These are phyloP conservation scores for Turritopsis rubra DNA, from an alignment of 30 jellyfish, hydroid and myxozoan genomes.

Conservation along the genomic window DNA sequence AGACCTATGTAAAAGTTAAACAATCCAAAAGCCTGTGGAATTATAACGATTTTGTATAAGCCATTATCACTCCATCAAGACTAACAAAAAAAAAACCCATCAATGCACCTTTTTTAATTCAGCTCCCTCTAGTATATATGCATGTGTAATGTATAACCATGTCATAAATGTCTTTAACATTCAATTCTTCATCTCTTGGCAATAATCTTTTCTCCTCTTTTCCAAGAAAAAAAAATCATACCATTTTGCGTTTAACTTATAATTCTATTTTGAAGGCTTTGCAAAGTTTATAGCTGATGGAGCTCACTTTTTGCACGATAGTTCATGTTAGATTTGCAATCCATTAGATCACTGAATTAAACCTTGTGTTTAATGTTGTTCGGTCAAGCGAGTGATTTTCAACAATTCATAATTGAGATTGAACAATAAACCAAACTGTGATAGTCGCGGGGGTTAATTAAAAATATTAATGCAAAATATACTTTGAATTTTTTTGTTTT, in stretches of 20 bases:
- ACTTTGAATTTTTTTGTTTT: neutral
- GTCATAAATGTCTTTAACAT: neutral
- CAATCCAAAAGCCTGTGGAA: too few relatives aligned
- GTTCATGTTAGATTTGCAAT: constrained; percentile 7
- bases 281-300: constrained; percentile 6
- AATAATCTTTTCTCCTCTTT: neutral
- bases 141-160: neutral
- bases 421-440: constrained; percentile 2
- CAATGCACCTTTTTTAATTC: constrained; percentile 1
- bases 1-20: too few relatives aligned
- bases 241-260: neutral
- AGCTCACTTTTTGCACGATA: constrained; percentile 15
- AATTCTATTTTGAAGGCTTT: neutral
- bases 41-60: neutral
- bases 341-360: constrained; percentile 12
- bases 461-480: neutral
- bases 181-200: neutral
- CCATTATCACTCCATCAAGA: neutral
- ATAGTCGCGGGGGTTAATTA: constrained; percentile 15
- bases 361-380: constrained; percentile 4
- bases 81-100: neutral
- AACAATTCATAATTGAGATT: neutral
- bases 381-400: constrained; percentile 16
- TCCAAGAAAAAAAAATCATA: neutral
- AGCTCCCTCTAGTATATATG: neutral